Percentiles rank a stretch among this genome's conserved stretches.
These are phyloP conservation scores for Pyrochroa serraticornis DNA, from an alignment of 2,888 invertebrate genomes.

Conservation along the genomic window DNA sequence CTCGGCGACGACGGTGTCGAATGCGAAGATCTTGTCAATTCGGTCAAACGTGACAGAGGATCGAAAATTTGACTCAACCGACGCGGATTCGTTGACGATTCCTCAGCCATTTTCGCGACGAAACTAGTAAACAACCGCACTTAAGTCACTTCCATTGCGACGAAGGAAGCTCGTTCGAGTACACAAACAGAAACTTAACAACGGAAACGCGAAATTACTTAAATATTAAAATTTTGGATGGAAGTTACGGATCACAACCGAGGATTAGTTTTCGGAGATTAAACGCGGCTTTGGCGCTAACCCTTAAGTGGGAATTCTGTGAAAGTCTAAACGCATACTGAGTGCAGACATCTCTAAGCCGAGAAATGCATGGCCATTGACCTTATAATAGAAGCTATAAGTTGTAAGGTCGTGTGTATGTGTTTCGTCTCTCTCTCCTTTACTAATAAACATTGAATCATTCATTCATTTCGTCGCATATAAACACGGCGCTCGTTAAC, in stretches of 20 bases:
- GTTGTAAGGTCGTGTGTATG: conserved; percentile 46
- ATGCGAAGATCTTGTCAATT: conserved; percentile 62
- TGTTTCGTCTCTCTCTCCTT: conserved; percentile 30
- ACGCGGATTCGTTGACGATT: conserved; percentile 57
- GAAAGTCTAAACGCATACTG: conserved; percentile 41
- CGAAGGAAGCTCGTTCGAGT: no score
- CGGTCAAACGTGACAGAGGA: conserved; percentile 76
- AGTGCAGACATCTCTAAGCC: conserved; percentile 48
- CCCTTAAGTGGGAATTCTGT: conserved; percentile 21
- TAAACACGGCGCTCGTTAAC: conserved; percentile 27
- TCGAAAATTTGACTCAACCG: conserved; percentile 84
- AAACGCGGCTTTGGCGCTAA: neutral
- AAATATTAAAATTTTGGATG: conserved; percentile 33
- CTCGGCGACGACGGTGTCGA: conserved; percentile 78
- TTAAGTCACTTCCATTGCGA: conserved; percentile 40
- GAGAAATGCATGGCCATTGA: conserved; percentile 51
- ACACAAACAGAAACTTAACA: conserved; percentile 27
- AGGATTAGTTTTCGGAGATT: neutral
- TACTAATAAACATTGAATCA: conserved; percentile 38
- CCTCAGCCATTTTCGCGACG: conserved; percentile 23
- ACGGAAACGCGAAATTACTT: conserved; percentile 20
- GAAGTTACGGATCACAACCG: conserved; percentile 38
- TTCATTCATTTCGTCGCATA: conserved; percentile 36
- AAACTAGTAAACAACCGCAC: neutral
- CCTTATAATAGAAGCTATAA: conserved; percentile 48